Evolutionary conservation across 1,140 invertebrate genomes (phyloP), one percentile per base, ranked within the genome.

Genomic region (Venturia canescens): DNA sequence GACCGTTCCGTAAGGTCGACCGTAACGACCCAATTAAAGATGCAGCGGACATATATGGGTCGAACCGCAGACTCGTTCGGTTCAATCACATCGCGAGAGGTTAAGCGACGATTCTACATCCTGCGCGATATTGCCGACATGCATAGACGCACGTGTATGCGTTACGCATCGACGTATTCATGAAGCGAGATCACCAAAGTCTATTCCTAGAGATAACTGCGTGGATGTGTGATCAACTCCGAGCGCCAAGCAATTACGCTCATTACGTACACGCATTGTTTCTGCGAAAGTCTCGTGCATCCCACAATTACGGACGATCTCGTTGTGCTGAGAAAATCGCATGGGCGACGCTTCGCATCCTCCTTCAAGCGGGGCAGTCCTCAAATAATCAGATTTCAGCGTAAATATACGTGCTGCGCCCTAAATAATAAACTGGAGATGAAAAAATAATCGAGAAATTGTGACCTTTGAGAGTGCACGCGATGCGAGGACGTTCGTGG

Each of bases 11-110:
- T 84, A 83, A 83, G 82, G 80, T 79, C 63, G 82, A 81, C 83
- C 83, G 76, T 85, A 88, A 89, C 83, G 85, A 85, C 82, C 86
- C 71, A 85, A 83, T 88, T 88, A 84, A 77, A 29, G 63, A 67
- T 9, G 18, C n/a, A n/a, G n/a, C n/a, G 1, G 63, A 29, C 13
- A 29, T 67, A 71, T 80, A 80, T 81, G 83, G 85, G 84, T 86
- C 87, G 86, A 89, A 86, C 85, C 83, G 81, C 77, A 80, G 21
- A 63, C 63, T 67, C 60, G 79, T 70, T 78, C 79, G 80, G 60
- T 44, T 50, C 80, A 34, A 21, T 26, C 57, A n/a, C 29, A n/a
- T 1, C 27, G 16, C 31, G 21, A 50, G 15, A 79, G 81, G 71
- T 80, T 75, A 81, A 86, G 83, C 79, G 83, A 84, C 50, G 50